phyloP scores from a whole-genome alignment of 2,888 invertebrate genomes.

The Mantis religiosa region DNA sequence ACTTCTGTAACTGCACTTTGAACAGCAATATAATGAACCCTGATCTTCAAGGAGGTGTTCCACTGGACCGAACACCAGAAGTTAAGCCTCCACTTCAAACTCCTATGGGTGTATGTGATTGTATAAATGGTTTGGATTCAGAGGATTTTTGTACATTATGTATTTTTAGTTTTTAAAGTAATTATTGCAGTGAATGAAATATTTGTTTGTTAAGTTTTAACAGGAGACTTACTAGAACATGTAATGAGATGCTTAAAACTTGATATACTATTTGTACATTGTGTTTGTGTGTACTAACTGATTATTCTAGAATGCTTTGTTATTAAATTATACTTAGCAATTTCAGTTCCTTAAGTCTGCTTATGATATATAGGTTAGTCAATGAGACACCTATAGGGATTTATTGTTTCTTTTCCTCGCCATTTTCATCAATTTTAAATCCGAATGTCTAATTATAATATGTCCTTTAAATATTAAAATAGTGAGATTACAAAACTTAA shows the following conservation, averaged over 20 bases:
- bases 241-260: not conserved
- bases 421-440: too few species aligned
- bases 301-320: too few species aligned
- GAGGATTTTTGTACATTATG: not conserved
- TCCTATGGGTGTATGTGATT: not conserved
- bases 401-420: not conserved
- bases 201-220: too few species aligned
- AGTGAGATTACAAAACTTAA: not conserved
- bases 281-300: not conserved
- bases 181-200: too few species aligned
- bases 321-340: too few species aligned
- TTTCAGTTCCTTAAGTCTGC: not conserved
- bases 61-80: not conserved
- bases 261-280: not conserved
- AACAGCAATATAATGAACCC: not conserved
- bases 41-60: not conserved
- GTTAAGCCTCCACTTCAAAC: not conserved
- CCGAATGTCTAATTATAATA: not conserved
- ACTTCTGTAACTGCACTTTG: too few species aligned
- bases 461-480: not conserved
- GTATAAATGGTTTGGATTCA: not conserved
- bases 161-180: too few species aligned
- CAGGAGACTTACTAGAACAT: not conserved
- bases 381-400: not conserved
- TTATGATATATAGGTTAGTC: not conserved